These are phyloP conservation scores for Hyphantria cunea DNA, from an alignment of 1,140 invertebrate species.

Conservation along the genomic window DNA sequence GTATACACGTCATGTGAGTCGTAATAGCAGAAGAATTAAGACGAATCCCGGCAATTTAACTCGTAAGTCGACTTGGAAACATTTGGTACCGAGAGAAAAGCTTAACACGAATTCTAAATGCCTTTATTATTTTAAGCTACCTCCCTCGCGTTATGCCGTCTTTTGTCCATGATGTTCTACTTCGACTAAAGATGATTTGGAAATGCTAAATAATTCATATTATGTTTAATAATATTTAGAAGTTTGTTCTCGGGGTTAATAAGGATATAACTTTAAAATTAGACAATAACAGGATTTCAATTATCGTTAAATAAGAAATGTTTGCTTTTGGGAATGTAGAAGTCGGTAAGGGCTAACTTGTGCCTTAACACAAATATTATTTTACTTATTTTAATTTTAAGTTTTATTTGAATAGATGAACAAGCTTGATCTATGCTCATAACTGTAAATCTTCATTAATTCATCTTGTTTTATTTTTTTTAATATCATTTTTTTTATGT, in stretches of 20 bases:
- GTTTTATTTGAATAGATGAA: neutral
- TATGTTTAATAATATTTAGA: slow-evolving; percentile 34
- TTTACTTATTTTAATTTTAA: neutral
- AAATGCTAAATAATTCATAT: slow-evolving; percentile 31
- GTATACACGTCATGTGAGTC: slow-evolving; percentile 31
- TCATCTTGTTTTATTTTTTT: no score
- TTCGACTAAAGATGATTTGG: slow-evolving; percentile 26
- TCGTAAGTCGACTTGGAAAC: slow-evolving; percentile 42
- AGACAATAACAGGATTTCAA: slow-evolving; percentile 12
- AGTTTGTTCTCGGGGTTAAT: slow-evolving; percentile 29
- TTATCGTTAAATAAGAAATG: slow-evolving; percentile 10
- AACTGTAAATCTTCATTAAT: no score
- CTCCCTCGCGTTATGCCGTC: slow-evolving; percentile 27
- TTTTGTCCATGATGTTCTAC: slow-evolving; percentile 36
- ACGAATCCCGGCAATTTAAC: slow-evolving; percentile 45
- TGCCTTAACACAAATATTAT: neutral
- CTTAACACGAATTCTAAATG: slow-evolving; percentile 40
- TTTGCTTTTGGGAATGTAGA: neutral
- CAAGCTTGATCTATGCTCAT: no score
- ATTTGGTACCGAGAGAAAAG: slow-evolving; percentile 42
- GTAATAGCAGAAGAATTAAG: slow-evolving; percentile 50
- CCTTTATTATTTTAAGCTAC: slow-evolving; percentile 44
- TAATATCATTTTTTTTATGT: no score
- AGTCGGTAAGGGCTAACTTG: neutral
- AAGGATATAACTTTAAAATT: slow-evolving; percentile 14